Evolutionary conservation across 1,140 invertebrate genomes (phyloP).

Genomic region (Polyergus mexicanus): DNA sequence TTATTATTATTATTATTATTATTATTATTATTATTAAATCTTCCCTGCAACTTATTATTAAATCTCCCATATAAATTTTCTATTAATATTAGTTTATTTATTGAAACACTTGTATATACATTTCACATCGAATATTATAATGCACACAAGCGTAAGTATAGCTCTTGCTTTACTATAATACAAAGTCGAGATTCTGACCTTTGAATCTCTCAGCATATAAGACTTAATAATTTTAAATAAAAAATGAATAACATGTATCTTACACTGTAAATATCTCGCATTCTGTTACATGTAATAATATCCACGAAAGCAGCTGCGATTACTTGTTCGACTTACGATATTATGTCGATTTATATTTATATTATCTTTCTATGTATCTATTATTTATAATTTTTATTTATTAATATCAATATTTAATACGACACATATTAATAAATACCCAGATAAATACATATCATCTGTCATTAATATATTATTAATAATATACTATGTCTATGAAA

Average conservation of each 20-base stretch:
- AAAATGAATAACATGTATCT: conserved; percentile 27
- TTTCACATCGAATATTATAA: neutral
- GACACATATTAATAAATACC: neutral
- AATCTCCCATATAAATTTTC: neutral
- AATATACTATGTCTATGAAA: neutral
- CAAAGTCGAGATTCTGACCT: conserved; percentile 21
- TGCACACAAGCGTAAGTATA: neutral
- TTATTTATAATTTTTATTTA: neutral
- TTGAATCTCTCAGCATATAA: conserved; percentile 21
- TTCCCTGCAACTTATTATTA: neutral
- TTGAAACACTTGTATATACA: neutral
- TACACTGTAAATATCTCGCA: neutral
- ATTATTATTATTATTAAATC: neutral
- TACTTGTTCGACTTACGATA: neutral
- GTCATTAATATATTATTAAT: neutral
- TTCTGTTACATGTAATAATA: conserved; percentile 22
- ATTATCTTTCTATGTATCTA: neutral
- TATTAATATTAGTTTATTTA: neutral
- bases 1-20: too few species aligned
- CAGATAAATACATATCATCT: neutral
- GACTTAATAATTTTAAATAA: conserved; percentile 48
- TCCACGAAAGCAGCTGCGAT: neutral
- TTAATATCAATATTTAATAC: neutral
- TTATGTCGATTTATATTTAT: neutral
- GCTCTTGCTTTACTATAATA: neutral